Evolutionary conservation across 2,113 vertebrate species (phyloP).

Genomic region (Grallaria varia): DNA sequence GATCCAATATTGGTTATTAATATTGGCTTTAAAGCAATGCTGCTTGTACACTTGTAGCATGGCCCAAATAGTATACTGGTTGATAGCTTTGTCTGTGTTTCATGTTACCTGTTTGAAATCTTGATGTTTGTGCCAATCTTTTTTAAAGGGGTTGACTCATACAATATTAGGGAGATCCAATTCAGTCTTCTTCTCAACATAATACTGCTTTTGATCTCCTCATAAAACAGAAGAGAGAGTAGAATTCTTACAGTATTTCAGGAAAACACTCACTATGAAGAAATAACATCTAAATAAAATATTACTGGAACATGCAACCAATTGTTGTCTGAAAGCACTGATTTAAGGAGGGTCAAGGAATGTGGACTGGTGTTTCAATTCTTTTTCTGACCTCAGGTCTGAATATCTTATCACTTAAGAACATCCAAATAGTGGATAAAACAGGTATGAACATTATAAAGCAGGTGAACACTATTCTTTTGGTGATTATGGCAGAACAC

Average conservation of each 20-base stretch:
- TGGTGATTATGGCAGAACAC: background rate
- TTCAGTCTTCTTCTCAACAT: background rate
- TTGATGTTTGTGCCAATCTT: background rate
- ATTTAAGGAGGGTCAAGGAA: background rate
- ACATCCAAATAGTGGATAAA: background rate
- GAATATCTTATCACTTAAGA: background rate
- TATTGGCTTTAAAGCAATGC: constrained; percentile 24
- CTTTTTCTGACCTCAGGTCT: background rate
- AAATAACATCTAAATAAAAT: background rate
- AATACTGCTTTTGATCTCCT: background rate
- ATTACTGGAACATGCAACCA: background rate
- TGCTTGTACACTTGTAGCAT: background rate
- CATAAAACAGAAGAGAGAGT: background rate
- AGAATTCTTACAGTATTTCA: background rate
- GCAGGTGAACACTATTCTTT: background rate
- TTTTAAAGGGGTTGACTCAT: background rate
- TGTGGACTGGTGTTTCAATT: background rate
- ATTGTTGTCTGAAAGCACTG: background rate
- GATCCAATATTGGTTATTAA: background rate
- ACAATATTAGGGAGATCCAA: background rate
- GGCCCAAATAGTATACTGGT: background rate
- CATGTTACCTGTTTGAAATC: background rate
- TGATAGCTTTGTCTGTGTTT: background rate
- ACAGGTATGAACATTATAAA: background rate
- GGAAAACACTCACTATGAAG: background rate